A percentile compares a stretch with the other conserved stretches of the same genome.
Evolutionary conservation across 1,140 invertebrate species (phyloP).

Genomic region (Anoplophora glabripennis): DNA sequence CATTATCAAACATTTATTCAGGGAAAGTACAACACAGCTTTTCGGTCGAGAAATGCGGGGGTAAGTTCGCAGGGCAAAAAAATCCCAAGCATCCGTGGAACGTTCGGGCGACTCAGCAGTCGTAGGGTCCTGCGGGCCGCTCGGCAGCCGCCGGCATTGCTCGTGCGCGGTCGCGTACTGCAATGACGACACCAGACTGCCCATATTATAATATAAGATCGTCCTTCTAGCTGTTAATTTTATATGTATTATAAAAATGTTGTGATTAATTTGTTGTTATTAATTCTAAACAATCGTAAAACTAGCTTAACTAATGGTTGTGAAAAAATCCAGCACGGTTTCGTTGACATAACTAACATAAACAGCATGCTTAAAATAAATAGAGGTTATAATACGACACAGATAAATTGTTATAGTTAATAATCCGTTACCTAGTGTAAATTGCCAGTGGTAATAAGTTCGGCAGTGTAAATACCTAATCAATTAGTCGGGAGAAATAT

Average conservation of each 20-base stretch:
- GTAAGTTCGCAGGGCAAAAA: not conserved
- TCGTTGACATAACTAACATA: not conserved
- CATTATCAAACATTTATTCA: no score
- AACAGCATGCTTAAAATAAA: constrained; percentile 5
- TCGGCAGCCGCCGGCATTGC: constrained; percentile 3
- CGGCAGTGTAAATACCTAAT: no score
- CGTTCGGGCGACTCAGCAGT: constrained; percentile 4
- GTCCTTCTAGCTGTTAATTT: constrained; percentile 32
- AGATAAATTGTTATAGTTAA: no score
- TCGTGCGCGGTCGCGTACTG: constrained; percentile 22
- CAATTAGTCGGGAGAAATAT: no score
- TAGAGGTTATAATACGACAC: constrained; percentile 3
- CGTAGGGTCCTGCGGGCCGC: not conserved
- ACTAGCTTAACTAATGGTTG: constrained; percentile 17
- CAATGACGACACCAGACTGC: constrained; percentile 35
- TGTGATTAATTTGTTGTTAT: constrained; percentile 30
- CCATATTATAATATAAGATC: constrained; percentile 28
- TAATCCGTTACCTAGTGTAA: no score
- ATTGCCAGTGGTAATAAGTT: no score
- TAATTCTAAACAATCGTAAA: constrained; percentile 2
- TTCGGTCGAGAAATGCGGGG: no score
- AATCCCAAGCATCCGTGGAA: not conserved
- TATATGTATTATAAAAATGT: constrained; percentile 24
- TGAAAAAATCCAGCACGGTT: constrained; percentile 12
- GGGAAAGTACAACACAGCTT: no score